phyloP scores from a whole-genome alignment of 1,140 invertebrate genomes.

The Drosophila arawakana region DNA sequence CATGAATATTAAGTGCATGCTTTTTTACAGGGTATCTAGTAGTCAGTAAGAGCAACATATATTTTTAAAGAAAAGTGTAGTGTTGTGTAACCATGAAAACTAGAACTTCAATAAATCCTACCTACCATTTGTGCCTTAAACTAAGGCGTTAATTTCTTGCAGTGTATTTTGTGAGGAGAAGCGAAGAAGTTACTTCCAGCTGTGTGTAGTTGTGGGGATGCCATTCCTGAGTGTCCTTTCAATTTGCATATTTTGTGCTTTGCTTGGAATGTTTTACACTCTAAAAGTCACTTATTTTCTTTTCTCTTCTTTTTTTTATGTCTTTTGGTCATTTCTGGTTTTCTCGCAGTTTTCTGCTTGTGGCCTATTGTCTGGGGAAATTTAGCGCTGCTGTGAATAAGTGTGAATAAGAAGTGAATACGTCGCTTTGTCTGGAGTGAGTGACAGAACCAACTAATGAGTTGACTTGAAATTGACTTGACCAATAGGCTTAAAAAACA shows the following conservation, averaged over 20 bases:
- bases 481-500: conserved; percentile 21
- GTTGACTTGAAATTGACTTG: conserved; percentile 28
- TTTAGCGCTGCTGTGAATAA: conserved; percentile 53
- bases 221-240: conserved; percentile 53
- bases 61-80: no score
- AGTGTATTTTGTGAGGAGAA: conserved; percentile 1
- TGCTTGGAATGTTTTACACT: conserved; percentile 67
- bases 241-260: conserved; percentile 69
- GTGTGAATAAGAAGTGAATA: conserved; percentile 50
- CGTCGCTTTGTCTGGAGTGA: conserved; percentile 8
- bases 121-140: not conserved
- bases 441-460: conserved; percentile 40
- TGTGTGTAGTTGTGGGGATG: not conserved
- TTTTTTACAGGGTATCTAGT: not conserved
- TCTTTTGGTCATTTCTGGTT: conserved; percentile 54
- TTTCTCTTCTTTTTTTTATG: conserved; percentile 57
- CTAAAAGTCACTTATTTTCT: conserved; percentile 45
- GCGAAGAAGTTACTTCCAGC: not conserved
- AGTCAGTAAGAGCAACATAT: not conserved
- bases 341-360: conserved; percentile 20
- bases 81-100: no score
- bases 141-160: not conserved
- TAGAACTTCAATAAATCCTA: not conserved
- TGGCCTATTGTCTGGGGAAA: conserved; percentile 74
- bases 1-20: not conserved